Evolutionary conservation across 2,113 vertebrate genomes (phyloP).

Genomic region (Gallinago paraguaiae): DNA sequence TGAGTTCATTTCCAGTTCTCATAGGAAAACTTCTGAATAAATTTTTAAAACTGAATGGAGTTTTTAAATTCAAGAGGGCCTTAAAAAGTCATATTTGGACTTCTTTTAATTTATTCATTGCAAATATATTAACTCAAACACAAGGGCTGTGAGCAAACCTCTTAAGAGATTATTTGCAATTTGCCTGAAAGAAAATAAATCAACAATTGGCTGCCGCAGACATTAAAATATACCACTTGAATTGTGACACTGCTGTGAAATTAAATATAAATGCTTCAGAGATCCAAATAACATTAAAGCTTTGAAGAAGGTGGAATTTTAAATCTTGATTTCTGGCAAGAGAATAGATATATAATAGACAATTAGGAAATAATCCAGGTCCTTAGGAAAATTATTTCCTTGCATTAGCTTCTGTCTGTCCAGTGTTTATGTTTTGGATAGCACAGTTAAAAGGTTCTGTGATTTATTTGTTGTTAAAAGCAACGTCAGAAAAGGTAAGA

Average conservation of each 20-base stretch:
- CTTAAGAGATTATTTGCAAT: conserved; percentile 68
- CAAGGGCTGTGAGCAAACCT: conserved; percentile 43
- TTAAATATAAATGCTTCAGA: conserved; percentile 59
- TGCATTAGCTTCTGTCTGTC: background rate
- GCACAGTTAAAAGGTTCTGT: background rate
- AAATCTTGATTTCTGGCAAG: conserved; percentile 42
- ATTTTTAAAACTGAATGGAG: background rate
- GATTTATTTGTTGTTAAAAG: conserved; percentile 41
- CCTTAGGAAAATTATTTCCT: conserved; percentile 36
- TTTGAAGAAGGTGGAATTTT: conserved; percentile 39
- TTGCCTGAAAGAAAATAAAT: conserved; percentile 69
- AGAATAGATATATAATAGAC: conserved; percentile 12
- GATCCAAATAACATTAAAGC: conserved; percentile 31
- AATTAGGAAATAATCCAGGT: conserved; percentile 28
- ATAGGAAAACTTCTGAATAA: background rate
- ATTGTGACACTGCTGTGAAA: conserved; percentile 52
- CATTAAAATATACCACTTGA: conserved; percentile 45
- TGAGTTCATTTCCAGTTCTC: background rate
- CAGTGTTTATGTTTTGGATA: conserved; percentile 1
- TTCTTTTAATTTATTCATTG: conserved; percentile 48
- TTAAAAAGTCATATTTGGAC: background rate
- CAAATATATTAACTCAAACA: conserved; percentile 36
- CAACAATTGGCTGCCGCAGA: conserved; percentile 43
- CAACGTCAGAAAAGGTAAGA: background rate
- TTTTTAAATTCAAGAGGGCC: background rate